Evolutionary conservation across 2,888 invertebrate genomes (phyloP).

Genomic region (Eulithis testata): DNA sequence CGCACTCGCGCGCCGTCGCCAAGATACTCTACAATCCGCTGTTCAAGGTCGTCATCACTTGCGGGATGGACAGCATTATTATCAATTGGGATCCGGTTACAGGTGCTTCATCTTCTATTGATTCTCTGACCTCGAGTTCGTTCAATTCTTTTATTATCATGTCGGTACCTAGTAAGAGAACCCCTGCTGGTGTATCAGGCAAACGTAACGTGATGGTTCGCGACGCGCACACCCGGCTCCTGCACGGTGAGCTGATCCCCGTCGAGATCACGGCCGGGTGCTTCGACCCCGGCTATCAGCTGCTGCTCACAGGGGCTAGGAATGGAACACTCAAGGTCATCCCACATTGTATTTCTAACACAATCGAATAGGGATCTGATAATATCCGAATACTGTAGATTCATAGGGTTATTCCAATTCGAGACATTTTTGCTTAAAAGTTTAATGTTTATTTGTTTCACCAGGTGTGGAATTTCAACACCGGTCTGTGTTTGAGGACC

Average conservation of each 20-base stretch:
- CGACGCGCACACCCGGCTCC: constrained; percentile 87
- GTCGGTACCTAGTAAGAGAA: too few species aligned
- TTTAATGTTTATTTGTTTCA: not conserved
- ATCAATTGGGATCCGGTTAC: constrained; percentile 92
- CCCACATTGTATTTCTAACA: too few species aligned
- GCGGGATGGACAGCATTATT: constrained; percentile 91
- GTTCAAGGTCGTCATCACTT: constrained; percentile 90
- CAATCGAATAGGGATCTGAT: too few species aligned
- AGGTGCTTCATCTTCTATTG: constrained; percentile 1
- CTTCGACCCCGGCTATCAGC: constrained; percentile 90
- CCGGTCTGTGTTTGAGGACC: constrained; percentile 88
- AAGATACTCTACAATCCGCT: constrained; percentile 90
- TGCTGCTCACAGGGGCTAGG: constrained; percentile 90
- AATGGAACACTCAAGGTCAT: constrained; percentile 89
- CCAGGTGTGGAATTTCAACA: constrained; percentile 93
- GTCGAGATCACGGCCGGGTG: constrained; percentile 91
- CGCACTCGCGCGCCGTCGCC: constrained; percentile 89
- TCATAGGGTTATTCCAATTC: too few species aligned
- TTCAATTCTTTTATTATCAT: not conserved
- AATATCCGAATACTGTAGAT: too few species aligned
- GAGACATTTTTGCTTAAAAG: too few species aligned
- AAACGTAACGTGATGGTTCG: constrained; percentile 87
- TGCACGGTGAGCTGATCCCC: constrained; percentile 87
- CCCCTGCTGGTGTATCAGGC: not conserved
- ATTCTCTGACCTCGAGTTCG: not conserved